Percentiles rank a stretch among this genome's conserved stretches.
Evolutionary conservation across 2,888 invertebrate species (phyloP).

Genomic region (Dendrolimus houi): DNA sequence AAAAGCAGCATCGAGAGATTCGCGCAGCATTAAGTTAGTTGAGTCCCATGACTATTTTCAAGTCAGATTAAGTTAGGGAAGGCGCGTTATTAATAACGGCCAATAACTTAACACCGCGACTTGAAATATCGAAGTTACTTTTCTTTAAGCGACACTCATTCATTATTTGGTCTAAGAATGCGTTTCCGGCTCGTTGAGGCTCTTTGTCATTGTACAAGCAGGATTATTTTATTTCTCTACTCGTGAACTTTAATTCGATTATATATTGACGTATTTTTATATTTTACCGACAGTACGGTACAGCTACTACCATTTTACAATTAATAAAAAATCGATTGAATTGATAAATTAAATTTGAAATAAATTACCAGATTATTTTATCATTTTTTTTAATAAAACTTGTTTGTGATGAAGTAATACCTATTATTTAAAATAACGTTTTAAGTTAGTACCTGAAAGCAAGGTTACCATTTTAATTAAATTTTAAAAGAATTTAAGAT

Average conservation of each 20-base stretch:
- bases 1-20: too few relatives aligned
- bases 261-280: conserved; percentile 21
- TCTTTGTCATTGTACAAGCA: conserved; percentile 46
- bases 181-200: conserved; percentile 62
- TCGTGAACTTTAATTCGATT: conserved; percentile 23
- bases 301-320: too few relatives aligned
- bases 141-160: conserved; percentile 69
- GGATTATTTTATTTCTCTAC: conserved; percentile 41
- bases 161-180: conserved; percentile 65
- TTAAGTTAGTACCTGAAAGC: too few relatives aligned
- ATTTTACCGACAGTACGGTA: neutral
- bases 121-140: conserved; percentile 72
- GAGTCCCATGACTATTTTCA: conserved; percentile 23
- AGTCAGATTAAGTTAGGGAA: conserved; percentile 74
- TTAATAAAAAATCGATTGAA: too few relatives aligned
- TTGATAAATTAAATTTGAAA: too few relatives aligned
- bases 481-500: too few relatives aligned
- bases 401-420: too few relatives aligned
- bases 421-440: too few relatives aligned
- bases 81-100: conserved; percentile 70
- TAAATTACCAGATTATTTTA: too few relatives aligned
- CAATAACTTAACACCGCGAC: conserved; percentile 62
- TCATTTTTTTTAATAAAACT: too few relatives aligned
- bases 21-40: too few relatives aligned
- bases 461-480: too few relatives aligned